Evolutionary conservation across 2,797 vertebrate species (phyloP), one percentile per base, ranked within the genome.

Genomic region (Channallabes apus): DNA sequence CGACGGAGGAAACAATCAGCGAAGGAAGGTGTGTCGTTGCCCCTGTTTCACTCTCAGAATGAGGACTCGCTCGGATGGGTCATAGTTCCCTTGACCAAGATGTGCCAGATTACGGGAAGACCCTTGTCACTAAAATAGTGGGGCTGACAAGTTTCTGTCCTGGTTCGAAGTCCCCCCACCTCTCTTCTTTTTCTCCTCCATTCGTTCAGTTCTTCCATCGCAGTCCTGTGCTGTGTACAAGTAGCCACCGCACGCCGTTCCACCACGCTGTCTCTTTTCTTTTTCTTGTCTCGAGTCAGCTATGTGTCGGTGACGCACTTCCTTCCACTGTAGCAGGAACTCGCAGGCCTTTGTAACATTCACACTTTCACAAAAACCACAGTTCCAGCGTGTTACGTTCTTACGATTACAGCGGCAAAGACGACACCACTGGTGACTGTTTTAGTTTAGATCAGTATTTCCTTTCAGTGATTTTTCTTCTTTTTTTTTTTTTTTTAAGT

Each of bases 301-400:
- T 76, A 84, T 61, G 68, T 75, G 46, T 73, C 82, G 81, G 90
- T 95, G 95, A 95, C 94, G 94, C 94, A 95, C 93, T 95, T 95
- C 94, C 95, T 95, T 94, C 94, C 94, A 95, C 95, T 95, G 94
- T 94, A 90, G 91, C 93, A 93, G 93, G 92, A 94, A 94, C 92
- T 90, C 89, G 89, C 90, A 88, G 90, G 90, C 89, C 87, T 79
- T 72, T 88, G 89, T 87, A 81, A 86, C 89, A 87, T 90, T 93
- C 78, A 29, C 67, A 79, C 77, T 68, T 77, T 86, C 80, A 81
- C 78, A 77, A 77, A 88, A 85, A 84, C 86, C 86, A 83, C 86
- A 87, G 67, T 73, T 35, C 14, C 72, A 29, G 17, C 32, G 7
- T 61, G n/a, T 82, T 41, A 72, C 22, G n/a, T 62, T 82, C 78